Conservation (phyloP, 2,113 vertebrate genomes). For the Cynoglossus semilaevis region DNA sequence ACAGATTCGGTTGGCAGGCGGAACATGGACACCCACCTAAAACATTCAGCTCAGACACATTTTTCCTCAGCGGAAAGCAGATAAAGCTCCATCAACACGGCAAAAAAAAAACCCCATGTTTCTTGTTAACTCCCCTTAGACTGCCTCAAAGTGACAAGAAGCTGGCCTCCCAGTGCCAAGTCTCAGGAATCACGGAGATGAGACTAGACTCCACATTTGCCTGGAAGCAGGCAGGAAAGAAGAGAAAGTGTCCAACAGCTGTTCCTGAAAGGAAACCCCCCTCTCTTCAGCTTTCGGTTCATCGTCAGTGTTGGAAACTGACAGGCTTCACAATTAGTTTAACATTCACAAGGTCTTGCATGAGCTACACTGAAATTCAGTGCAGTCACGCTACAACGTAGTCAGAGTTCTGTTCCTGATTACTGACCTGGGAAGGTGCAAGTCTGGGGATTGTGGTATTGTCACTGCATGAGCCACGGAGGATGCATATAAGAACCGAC, state of each 20-base stretch:
- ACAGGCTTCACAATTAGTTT: slow-evolving; percentile 64
- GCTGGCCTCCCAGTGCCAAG: slow-evolving; percentile 12
- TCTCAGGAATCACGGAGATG: slow-evolving; percentile 27
- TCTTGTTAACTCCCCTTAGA: slow-evolving; percentile 28
- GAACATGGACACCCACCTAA: slow-evolving; percentile 1
- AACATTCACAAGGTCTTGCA: slow-evolving; percentile 65
- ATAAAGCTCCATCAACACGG: slow-evolving; percentile 19
- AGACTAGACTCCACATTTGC: slow-evolving; percentile 46
- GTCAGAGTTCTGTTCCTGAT: slow-evolving; percentile 63
- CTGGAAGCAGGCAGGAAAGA: slow-evolving; percentile 37
- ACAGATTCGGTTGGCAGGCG: slow-evolving; percentile 1
- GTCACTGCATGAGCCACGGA: slow-evolving; percentile 18
- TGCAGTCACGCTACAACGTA: slow-evolving; percentile 59
- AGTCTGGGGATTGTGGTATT: slow-evolving; percentile 38
- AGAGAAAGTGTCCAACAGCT: slow-evolving; percentile 44
- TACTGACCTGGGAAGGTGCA: slow-evolving; percentile 48
- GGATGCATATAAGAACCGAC: neutral
- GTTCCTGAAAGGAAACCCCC: slow-evolving; percentile 44
- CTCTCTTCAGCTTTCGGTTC: slow-evolving; percentile 41
- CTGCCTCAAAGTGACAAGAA: slow-evolving; percentile 53
- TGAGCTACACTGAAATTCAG: slow-evolving; percentile 57
- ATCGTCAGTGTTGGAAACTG: slow-evolving; percentile 53
- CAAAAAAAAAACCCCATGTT: slow-evolving; percentile 46
- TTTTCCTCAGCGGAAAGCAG: slow-evolving; percentile 24
- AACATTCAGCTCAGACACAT: slow-evolving; percentile 23